A percentile compares a stretch with the other conserved stretches of the same genome.
These are phyloP conservation scores for Lacerta agilis DNA, from an alignment of 2,797 vertebrate species.

Conservation along the genomic window DNA sequence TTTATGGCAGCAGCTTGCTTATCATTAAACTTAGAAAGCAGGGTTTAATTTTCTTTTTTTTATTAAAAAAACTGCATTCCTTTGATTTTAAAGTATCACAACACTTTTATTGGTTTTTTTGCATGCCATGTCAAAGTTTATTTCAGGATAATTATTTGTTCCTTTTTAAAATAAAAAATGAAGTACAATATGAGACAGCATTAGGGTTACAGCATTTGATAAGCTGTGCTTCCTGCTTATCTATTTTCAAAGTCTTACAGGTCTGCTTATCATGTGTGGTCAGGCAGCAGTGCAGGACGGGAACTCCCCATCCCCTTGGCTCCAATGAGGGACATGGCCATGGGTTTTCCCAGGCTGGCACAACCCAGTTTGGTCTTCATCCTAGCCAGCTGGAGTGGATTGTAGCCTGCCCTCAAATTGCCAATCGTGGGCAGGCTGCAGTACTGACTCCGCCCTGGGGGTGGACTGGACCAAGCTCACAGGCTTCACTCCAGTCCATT, in stretches of 20 bases:
- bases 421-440: too few relatives aligned
- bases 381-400: too few relatives aligned
- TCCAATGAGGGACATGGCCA: too few relatives aligned
- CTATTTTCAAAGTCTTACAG: neutral
- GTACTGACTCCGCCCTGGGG: too few relatives aligned
- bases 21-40: constrained; percentile 45
- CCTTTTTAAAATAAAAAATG: constrained; percentile 12
- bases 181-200: constrained; percentile 4
- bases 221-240: neutral
- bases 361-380: too few relatives aligned
- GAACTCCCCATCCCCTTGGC: too few relatives aligned
- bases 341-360: too few relatives aligned
- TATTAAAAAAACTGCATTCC: neutral
- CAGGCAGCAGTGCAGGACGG: too few relatives aligned
- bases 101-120: neutral
- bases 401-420: too few relatives aligned
- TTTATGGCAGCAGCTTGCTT: constrained; percentile 21
- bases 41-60: constrained; percentile 1
- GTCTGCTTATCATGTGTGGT: too few relatives aligned
- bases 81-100: constrained; percentile 15
- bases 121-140: neutral
- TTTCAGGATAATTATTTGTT: constrained; percentile 37
- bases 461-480: too few relatives aligned
- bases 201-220: constrained; percentile 15
- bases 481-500: too few relatives aligned